Evolutionary conservation across 2,888 invertebrate genomes (phyloP), one percentile per base, ranked within the genome.

Genomic region (Mactromeris polynyma): DNA sequence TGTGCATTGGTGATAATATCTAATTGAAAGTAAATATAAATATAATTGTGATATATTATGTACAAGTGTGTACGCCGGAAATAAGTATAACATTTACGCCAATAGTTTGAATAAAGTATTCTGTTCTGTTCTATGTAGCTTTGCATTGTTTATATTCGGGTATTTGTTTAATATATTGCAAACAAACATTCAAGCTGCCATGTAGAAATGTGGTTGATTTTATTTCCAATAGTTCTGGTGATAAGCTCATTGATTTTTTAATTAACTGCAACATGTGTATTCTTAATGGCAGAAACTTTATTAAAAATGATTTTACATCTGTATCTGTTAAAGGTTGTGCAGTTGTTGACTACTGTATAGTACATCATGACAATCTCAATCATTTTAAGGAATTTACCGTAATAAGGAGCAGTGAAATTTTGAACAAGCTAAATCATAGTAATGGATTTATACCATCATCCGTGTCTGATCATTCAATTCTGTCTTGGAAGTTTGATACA

Each of bases 251-350:
- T 21, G 64, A 87, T 3, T 87, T 87, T 87, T 51, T 80, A 19
- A 87, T 88, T 33, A 58, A 84, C 51, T 19, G 69, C 3, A 85
- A 88, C 42, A 64, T 77, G 40, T 87, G 54, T 79, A 46, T 84
- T 58, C 64, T 87, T 79, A 87, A 87, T 69, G 87, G 87, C 1
- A 64, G 87, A 26, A 83, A 83, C 31, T 31, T 26, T 78, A 31
- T 79, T 14, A n/a, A 80, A 54, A 86, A 87, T 73, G 87, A 83
- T 51, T 83, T 46, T 77, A 83, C 83, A 26, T 87, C 87, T 33
- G 42, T 87, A 31, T 87, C 87, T n/a, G 38, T 38, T 31, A 87
- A 87, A 46, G 83, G 83, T 11, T 83, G 54, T 33, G 40, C 87
- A 31, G 83, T 87, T 7, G 87, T 83, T 31, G 87, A 87, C 36